Evolutionary conservation across 2,797 vertebrate genomes (phyloP), one percentile per base, ranked within the genome.

Genomic region (Macropus fuliginosus): DNA sequence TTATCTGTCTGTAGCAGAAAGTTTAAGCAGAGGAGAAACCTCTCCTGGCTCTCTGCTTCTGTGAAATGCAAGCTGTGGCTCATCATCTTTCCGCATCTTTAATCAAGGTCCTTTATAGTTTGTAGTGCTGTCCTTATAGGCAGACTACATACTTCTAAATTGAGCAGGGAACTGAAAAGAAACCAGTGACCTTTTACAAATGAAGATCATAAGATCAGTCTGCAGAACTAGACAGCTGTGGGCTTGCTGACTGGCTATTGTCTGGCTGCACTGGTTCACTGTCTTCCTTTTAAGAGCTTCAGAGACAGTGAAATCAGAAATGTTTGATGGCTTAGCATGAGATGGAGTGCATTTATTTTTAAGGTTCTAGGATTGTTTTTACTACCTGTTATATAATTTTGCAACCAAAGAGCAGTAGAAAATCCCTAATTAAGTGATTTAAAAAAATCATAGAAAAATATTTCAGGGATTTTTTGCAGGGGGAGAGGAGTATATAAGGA

Each of bases 141-240:
- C 94, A 93, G 94, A 56, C 54, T 91, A 28, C 11, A 0, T 91
- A 59, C 97, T 97, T 96, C 95, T 91, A 46, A 95, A 89, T 93
- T 94, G 94, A 94, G 95, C 96, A 94, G 92, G 54, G 94, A 97
- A 95, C 59, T 95, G 92, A 94, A 97, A 94, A 97, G 97, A 97
- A 95, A 94, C 96, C 97, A 95, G 96, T 98, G 97, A 98, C 98
- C 98, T 98, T 97, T 98, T 92, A 27, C 8, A 95, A 89, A 92
- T 0, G 5, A 91, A 89, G 55, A 96, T 98, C 98, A 98, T 95
- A 98, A 98, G 97, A 95, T 96, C 96, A 74, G 95, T 56, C 96
- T 90, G 56, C 94, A 97, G 90, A 97, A 94, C 96, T 91, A 97
- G 96, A 96, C 98, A 98, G 98, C 98, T 98, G 98, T 97, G 62